Conservation (phyloP, 2,113 vertebrate genomes). For the Seriola dumerili region DNA sequence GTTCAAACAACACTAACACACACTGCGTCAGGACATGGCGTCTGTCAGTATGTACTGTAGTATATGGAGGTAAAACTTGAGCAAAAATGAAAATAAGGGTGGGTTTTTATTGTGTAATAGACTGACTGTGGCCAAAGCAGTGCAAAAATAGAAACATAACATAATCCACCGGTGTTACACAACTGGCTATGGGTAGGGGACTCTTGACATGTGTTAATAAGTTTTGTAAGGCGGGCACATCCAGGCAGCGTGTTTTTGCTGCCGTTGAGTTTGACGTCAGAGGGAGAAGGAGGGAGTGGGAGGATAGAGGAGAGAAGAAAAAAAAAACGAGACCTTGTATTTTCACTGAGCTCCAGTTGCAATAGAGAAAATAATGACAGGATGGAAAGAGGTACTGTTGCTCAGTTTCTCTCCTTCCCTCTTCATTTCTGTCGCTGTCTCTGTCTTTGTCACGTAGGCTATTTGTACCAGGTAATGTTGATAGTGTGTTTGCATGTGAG, state of each 20-base stretch:
- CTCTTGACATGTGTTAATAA: constrained; percentile 72
- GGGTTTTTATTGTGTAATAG: constrained; percentile 71
- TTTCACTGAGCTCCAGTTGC: constrained; percentile 34
- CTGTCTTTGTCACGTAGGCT: background rate
- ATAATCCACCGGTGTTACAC: constrained; percentile 74
- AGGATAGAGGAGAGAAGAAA: constrained; percentile 2
- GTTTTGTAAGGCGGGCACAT: constrained; percentile 58
- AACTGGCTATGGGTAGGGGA: constrained; percentile 68
- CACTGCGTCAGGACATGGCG: constrained; percentile 17
- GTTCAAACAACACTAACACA: background rate
- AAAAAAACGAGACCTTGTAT: constrained; percentile 2
- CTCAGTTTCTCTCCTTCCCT: background rate
- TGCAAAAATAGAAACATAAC: constrained; percentile 69
- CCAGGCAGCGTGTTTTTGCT: constrained; percentile 49
- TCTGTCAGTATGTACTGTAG: constrained; percentile 5
- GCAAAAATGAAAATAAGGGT: constrained; percentile 42
- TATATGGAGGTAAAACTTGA: constrained; percentile 21
- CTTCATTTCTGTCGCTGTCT: constrained; percentile 2
- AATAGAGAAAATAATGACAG: constrained; percentile 33
- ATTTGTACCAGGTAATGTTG: background rate
- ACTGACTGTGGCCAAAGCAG: constrained; percentile 38
- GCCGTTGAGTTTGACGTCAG: constrained; percentile 72
- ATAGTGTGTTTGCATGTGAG: background rate
- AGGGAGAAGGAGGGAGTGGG: constrained; percentile 4
- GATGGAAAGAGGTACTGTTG: constrained; percentile 22